Evolutionary conservation across 1,140 invertebrate genomes (phyloP).

Genomic region (Goniozus legneri): DNA sequence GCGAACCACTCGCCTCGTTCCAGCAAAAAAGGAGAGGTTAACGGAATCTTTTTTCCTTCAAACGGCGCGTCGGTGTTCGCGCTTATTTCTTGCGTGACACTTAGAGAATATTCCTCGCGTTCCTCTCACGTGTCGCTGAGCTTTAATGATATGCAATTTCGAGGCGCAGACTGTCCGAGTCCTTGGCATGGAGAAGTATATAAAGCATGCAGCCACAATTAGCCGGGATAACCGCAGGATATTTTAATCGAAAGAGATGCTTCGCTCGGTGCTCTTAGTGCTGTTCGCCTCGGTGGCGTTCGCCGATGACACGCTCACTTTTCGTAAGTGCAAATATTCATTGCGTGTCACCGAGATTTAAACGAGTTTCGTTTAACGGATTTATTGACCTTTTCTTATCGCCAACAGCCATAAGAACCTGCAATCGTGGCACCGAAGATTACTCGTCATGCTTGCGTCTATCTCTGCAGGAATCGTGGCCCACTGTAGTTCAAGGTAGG

Average conservation of each 20-base stretch:
- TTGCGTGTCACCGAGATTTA: not conserved
- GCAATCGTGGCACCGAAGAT: slow-evolving; percentile 37
- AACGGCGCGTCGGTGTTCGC: no score
- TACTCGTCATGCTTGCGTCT: slow-evolving; percentile 47
- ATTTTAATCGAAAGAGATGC: slow-evolving; percentile 32
- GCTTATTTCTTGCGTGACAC: no score
- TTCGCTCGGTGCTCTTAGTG: slow-evolving; percentile 10
- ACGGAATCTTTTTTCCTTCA: no score
- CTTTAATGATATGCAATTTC: slow-evolving; percentile 54
- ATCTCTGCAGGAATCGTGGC: slow-evolving; percentile 49
- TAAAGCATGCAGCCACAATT: slow-evolving; percentile 49
- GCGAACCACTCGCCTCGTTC: no score
- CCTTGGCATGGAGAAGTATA: slow-evolving; percentile 52
- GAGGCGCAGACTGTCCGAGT: slow-evolving; percentile 45
- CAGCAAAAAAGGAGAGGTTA: no score
- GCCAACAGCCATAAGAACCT: slow-evolving; percentile 38
- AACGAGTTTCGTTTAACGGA: not conserved
- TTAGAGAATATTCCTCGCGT: no score
- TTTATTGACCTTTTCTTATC: slow-evolving; percentile 9
- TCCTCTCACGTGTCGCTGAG: slow-evolving; percentile 30
- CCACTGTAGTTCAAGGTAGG: slow-evolving; percentile 42
- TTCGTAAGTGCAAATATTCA: slow-evolving; percentile 13
- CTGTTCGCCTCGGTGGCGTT: slow-evolving; percentile 8
- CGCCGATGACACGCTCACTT: slow-evolving; percentile 6
- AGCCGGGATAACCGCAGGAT: slow-evolving; percentile 28